Evolutionary conservation across 2,797 vertebrate genomes (phyloP).

Genomic region (Enoplosus armatus): DNA sequence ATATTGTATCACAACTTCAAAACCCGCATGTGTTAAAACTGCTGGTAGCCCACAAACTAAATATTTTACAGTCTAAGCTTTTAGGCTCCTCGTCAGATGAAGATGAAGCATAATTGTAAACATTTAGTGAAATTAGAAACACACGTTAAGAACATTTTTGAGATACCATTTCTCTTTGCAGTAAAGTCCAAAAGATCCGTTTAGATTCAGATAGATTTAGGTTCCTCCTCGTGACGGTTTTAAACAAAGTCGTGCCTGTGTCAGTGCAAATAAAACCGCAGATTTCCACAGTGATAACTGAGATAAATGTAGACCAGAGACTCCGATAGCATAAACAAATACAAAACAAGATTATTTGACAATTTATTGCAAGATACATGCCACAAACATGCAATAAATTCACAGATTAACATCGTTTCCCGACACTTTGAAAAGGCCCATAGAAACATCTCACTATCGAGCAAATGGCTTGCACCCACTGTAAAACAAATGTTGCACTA

Average conservation of each 20-base stretch:
- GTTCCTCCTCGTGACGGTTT: not conserved
- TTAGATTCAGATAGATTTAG: too few species aligned
- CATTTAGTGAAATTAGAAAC: constrained; percentile 11
- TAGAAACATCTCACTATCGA: constrained; percentile 83
- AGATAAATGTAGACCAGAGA: not conserved
- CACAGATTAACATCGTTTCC: constrained; percentile 90
- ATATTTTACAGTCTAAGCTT: not conserved
- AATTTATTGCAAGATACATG: constrained; percentile 99
- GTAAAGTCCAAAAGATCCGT: not conserved
- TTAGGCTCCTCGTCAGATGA: not conserved
- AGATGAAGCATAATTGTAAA: not conserved
- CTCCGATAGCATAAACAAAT: constrained; percentile 23
- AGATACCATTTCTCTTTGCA: not conserved
- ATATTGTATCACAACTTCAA: not conserved
- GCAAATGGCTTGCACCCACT: constrained; percentile 60
- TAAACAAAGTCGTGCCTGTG: not conserved
- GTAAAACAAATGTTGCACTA: constrained; percentile 69
- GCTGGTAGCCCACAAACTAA: not conserved
- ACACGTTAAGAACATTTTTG: not conserved
- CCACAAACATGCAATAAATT: constrained; percentile 96
- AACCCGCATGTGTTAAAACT: not conserved
- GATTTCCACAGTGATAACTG: not conserved
- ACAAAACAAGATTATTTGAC: constrained; percentile 57
- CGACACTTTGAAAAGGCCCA: constrained; percentile 84
- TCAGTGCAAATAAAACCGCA: not conserved